Evolutionary conservation across 2,113 vertebrate species (phyloP), one percentile per base, ranked within the genome.

Genomic region (Romanogobio albipinnatus): DNA sequence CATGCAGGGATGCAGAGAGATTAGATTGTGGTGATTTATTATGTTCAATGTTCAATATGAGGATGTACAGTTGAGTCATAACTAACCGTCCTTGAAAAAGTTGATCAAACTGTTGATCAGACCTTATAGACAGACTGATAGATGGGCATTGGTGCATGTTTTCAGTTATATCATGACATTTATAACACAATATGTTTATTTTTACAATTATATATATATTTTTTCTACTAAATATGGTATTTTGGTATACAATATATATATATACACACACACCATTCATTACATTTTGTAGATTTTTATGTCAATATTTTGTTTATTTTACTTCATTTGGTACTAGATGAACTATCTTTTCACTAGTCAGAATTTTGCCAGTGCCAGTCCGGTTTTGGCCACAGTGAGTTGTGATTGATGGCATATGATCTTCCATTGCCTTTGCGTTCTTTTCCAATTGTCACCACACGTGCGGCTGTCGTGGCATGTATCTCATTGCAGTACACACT

Each of bases 381-480:
- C 13, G 66, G 22, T 26, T 9, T 83, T 29, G 64, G 24, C 17
- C 22, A 53, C 29, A 13, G 3, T 66, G 8, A 43, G 58, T 29
- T 45, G 15, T 62, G 39, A 64, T 47, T 11, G 43, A 76, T 13
- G 71, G 64, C 3, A 58, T 62, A 71, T 58, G 82, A 70, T 73
- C 29, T 68, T 39, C 36, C 71, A 77, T 79, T 76, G 51, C 51
- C 68, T 36, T 53, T 59, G n/a, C 53, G 9, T 71, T 76, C 70
- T 73, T 88, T 79, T 84, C 43, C 29, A 51, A 70, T 75, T 77
- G 70, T 82, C 70, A 82, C 74, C 56, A 82, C 56, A 74, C 70
- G 82, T 17, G n/a, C 79, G 79, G 84, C 89, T 84, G 87, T 88
- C 22, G 29, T 79, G 84, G 82, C 84, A 89, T 87, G 76, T 84